These are phyloP conservation scores for Chirona hameri DNA, from an alignment of 2,888 invertebrate genomes.

Conservation along the genomic window DNA sequence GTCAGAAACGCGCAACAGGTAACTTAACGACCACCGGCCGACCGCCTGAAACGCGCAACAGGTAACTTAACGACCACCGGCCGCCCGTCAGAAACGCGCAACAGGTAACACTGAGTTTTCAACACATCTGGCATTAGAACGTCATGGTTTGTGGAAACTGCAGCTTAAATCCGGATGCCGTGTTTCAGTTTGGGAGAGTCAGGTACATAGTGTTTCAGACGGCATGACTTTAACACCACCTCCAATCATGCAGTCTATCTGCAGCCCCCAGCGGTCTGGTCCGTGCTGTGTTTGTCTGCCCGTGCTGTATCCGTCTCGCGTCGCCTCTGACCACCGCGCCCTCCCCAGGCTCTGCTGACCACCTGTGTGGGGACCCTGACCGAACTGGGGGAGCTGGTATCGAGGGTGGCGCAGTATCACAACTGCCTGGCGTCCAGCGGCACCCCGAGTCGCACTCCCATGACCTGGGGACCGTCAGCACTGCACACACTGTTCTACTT, in stretches of 20 bases:
- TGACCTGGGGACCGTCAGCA: slow-evolving; percentile 57
- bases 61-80: slow-evolving; percentile 25
- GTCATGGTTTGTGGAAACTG: too few species aligned
- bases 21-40: slow-evolving; percentile 27
- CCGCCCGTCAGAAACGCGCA: slow-evolving; percentile 28
- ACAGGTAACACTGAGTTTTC: too few species aligned
- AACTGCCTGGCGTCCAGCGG: slow-evolving; percentile 36
- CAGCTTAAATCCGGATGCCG: too few species aligned
- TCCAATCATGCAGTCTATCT: too few species aligned
- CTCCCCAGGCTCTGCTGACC: slow-evolving; percentile 63
- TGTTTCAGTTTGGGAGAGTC: too few species aligned
- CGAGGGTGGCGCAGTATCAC: slow-evolving; percentile 51
- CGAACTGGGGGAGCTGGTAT: slow-evolving; percentile 68
- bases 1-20: slow-evolving; percentile 22
- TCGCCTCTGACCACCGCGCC: neutral
- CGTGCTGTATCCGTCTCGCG: too few species aligned
- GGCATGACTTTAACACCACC: too few species aligned
- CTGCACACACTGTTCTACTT: slow-evolving; percentile 81
- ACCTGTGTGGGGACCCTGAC: slow-evolving; percentile 81
- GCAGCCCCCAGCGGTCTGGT: too few species aligned
- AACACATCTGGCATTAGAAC: too few species aligned
- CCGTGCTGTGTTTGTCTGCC: too few species aligned
- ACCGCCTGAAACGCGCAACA: slow-evolving; percentile 13
- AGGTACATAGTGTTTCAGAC: too few species aligned
- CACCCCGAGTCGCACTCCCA: slow-evolving; percentile 34